Evolutionary conservation across 2,888 invertebrate species (phyloP).

Genomic region (Drosophila gaucha): DNA sequence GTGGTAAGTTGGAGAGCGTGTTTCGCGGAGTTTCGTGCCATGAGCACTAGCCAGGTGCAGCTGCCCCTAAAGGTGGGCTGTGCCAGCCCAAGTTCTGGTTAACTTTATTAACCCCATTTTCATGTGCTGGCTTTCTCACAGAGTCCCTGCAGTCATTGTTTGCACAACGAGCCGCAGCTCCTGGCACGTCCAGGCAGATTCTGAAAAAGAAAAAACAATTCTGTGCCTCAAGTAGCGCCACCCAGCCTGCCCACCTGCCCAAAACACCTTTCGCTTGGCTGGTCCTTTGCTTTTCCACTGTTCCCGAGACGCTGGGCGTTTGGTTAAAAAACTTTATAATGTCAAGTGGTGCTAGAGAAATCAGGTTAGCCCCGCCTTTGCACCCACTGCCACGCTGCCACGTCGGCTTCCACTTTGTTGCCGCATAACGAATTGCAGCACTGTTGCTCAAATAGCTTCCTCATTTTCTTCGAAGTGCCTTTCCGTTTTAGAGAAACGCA

Average conservation of each 20-base stretch:
- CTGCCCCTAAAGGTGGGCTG: constrained; percentile 1
- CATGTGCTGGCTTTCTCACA: constrained; percentile 28
- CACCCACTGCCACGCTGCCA: constrained; percentile 7
- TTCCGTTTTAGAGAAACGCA: background rate
- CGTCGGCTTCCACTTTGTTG: constrained; percentile 38
- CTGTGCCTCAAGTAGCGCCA: constrained; percentile 31
- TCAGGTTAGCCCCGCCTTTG: constrained; percentile 63
- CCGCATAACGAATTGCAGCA: constrained; percentile 49
- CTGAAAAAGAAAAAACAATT: constrained; percentile 12
- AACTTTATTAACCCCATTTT: constrained; percentile 78
- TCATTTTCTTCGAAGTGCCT: constrained; percentile 22
- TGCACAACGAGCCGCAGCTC: constrained; percentile 16
- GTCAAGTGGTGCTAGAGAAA: constrained; percentile 59
- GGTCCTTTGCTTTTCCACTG: constrained; percentile 11
- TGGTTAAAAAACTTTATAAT: constrained; percentile 67
- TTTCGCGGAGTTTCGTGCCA: constrained; percentile 31
- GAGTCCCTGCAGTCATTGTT: constrained; percentile 30
- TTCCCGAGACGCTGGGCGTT: constrained; percentile 44
- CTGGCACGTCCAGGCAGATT: constrained; percentile 12
- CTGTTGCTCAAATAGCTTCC: constrained; percentile 37
- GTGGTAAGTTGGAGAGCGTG: background rate
- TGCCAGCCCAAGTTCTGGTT: constrained; percentile 32
- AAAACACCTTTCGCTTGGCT: constrained; percentile 19
- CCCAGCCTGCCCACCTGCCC: background rate
- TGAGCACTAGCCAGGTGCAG: constrained; percentile 8